phyloP scores from a whole-genome alignment of 2,797 vertebrate genomes.

The Cynopterus sphinx region DNA sequence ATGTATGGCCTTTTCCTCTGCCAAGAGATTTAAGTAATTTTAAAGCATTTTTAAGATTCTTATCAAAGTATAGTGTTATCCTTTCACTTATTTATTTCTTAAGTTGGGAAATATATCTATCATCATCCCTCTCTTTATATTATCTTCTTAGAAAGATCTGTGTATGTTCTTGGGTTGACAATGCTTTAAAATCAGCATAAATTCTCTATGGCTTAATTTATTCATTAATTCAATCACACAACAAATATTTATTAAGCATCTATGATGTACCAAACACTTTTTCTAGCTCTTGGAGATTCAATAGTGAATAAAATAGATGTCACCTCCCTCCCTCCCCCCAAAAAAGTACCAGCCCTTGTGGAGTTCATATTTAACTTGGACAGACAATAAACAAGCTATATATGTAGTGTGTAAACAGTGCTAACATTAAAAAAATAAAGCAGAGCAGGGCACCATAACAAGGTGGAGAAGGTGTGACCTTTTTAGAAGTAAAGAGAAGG shows the following conservation, averaged over 20 bases:
- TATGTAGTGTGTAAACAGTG: background rate
- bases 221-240: background rate
- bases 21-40: background rate
- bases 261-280: background rate
- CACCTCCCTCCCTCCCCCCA: no score
- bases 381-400: background rate
- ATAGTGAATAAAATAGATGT: background rate
- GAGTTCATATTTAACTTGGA: background rate
- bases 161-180: background rate
- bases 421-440: background rate
- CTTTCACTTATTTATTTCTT: background rate
- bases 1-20: background rate
- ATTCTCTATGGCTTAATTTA: background rate
- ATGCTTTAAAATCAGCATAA: background rate
- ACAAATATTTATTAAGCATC: background rate
- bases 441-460: background rate
- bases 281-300: background rate
- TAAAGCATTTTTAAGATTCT: background rate
- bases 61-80: background rate
- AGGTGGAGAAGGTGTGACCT: background rate
- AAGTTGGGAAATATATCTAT: background rate
- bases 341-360: fast-evolving
- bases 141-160: background rate
- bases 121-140: background rate
- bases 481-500: background rate